These are phyloP conservation scores for Thermophis baileyi DNA, from an alignment of 2,113 vertebrate genomes.

Conservation along the genomic window DNA sequence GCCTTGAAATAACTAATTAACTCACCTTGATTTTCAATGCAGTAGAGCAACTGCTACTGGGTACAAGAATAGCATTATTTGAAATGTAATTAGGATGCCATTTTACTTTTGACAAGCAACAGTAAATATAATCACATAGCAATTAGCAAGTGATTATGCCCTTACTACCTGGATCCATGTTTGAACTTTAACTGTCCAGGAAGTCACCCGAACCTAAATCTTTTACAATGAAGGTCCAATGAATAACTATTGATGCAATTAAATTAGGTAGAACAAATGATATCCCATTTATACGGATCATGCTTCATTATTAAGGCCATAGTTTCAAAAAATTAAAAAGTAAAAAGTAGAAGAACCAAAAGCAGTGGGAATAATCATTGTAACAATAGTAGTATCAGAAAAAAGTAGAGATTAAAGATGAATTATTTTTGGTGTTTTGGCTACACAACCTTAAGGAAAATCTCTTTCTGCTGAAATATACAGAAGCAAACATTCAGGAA, in stretches of 20 bases:
- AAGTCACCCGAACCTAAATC: conserved; percentile 40
- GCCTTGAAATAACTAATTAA: conserved; percentile 45
- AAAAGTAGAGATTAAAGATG: neutral
- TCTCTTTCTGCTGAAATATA: neutral
- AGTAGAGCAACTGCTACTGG: conserved; percentile 32
- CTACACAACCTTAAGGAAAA: neutral
- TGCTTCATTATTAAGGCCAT: neutral
- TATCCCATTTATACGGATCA: neutral
- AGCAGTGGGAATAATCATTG: neutral
- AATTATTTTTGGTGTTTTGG: neutral
- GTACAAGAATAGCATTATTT: conserved; percentile 37
- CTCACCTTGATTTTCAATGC: conserved; percentile 35
- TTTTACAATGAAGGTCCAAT: conserved; percentile 44
- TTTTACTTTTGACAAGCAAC: conserved; percentile 59
- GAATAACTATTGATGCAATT: conserved; percentile 11
- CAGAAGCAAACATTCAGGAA: neutral
- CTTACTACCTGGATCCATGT: conserved; percentile 49
- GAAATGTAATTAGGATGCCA: conserved; percentile 48
- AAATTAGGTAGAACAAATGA: conserved; percentile 19
- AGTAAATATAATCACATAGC: conserved; percentile 64
- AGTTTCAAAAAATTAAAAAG: neutral
- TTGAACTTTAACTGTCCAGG: conserved; percentile 27
- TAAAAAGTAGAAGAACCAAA: neutral
- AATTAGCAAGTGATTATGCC: conserved; percentile 67
- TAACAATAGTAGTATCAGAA: neutral